Evolutionary conservation across 2,888 invertebrate genomes (phyloP).

Genomic region (Periphyllus acericola): DNA sequence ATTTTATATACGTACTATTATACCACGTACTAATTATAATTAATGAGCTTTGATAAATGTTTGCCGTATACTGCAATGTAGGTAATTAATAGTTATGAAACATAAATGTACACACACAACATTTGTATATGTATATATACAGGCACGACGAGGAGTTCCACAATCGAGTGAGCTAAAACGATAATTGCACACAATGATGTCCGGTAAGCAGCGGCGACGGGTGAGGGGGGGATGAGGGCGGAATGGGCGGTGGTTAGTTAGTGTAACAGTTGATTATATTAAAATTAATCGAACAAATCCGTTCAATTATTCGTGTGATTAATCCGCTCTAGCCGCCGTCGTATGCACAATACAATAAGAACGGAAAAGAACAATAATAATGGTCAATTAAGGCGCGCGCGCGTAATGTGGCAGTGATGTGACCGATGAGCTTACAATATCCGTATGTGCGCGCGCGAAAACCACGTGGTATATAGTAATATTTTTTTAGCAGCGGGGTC

Average conservation of each 20-base stretch:
- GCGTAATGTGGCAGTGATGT: too few species aligned
- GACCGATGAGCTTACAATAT: too few species aligned
- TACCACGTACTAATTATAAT: not conserved
- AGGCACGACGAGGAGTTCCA: not conserved
- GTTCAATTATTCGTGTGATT: not conserved
- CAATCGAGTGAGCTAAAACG: not conserved
- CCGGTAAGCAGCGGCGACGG: not conserved
- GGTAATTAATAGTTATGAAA: not conserved
- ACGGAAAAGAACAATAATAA: too few species aligned
- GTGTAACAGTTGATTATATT: not conserved
- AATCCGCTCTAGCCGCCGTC: not conserved
- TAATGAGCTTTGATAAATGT: not conserved
- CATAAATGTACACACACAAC: too few species aligned
- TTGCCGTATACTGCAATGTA: not conserved
- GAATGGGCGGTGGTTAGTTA: not conserved
- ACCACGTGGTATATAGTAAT: too few species aligned
- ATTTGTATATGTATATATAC: not conserved
- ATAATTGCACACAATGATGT: not conserved
- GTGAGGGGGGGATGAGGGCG: too few species aligned
- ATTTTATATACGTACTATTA: too few species aligned
- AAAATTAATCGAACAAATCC: constrained; percentile 20
- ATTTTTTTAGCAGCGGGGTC: too few species aligned
- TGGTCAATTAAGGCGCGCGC: too few species aligned
- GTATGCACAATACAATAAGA: not conserved
- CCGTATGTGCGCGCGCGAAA: too few species aligned